Percentiles rank a stretch among this genome's conserved stretches.
Conservation (phyloP, 1,140 invertebrate species). For the Trachymyrmex cornetzi region DNA sequence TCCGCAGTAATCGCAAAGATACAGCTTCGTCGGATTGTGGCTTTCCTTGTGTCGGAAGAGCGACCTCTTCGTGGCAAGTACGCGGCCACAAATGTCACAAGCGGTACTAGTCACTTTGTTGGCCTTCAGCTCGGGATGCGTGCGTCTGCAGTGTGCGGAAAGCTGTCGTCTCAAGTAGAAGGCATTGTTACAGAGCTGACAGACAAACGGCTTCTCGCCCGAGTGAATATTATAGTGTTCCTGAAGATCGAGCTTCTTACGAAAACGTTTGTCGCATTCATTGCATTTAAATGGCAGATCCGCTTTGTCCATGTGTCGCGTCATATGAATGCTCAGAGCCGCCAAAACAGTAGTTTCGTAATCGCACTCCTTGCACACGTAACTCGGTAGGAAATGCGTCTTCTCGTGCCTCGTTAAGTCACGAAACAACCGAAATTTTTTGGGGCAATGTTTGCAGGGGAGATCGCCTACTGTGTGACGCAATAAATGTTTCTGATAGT, state of each 20-base stretch:
- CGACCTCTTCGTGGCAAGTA: conserved; percentile 84
- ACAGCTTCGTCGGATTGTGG: conserved; percentile 89
- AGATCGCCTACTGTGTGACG: conserved; percentile 83
- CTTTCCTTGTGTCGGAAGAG: conserved; percentile 88
- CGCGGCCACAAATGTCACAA: conserved; percentile 86
- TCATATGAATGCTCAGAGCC: conserved; percentile 83
- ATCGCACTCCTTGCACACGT: conserved; percentile 84
- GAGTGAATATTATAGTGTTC: conserved; percentile 86
- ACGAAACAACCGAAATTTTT: conserved; percentile 83
- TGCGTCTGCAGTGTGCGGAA: conserved; percentile 82
- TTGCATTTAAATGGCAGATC: conserved; percentile 89
- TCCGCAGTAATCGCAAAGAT: conserved; percentile 91
- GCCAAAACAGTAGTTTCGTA: conserved; percentile 85
- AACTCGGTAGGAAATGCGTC: conserved; percentile 84
- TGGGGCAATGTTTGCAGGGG: conserved; percentile 84
- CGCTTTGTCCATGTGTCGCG: conserved; percentile 82
- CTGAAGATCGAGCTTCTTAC: conserved; percentile 85
- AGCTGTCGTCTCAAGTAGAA: conserved; percentile 85
- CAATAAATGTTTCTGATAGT: conserved; percentile 83
- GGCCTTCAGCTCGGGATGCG: conserved; percentile 83
- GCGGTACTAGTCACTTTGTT: conserved; percentile 84
- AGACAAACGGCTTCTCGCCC: conserved; percentile 87
- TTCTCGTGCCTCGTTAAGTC: conserved; percentile 85
- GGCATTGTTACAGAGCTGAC: conserved; percentile 87
- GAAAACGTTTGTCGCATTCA: conserved; percentile 89